Base-by-base conservation (phyloP, 2,888 invertebrate genomes). In the Eledona agricola region DNA sequence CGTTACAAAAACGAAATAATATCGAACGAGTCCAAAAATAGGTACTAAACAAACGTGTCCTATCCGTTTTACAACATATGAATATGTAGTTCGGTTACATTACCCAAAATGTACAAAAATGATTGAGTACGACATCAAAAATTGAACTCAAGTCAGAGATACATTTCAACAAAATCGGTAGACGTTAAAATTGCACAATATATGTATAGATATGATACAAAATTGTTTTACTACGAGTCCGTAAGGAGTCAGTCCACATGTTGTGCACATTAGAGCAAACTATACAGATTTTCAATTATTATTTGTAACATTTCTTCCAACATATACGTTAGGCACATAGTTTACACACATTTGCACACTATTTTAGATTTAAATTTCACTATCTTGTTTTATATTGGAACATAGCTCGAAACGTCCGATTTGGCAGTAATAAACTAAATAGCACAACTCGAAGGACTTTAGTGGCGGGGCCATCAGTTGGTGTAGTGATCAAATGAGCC, bases 401-500 rank as follows among this genome's bases (percentile, higher is more conserved):
- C 45, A 37, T 43, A 43, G 35, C 37, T 60, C 50, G 43, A 34
- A 56, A 54, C 38, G 57, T 63, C 51, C 61, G 57, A 42, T 63
- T 65, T 66, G 66, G 66, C 66, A 65, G 65, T 66, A 65, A 63
- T 49, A 60, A 62, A 66, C 65, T 60, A 56, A 55, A 54, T 40
- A 51, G 55, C 57, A 69, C 67, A 70, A 70, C 68, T 73, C 71
- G n/a, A n/a, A n/a, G n/a, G n/a, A n/a, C n/a, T 71, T 71, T 72
- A 71, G 70, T n/a, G n/a, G n/a, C 71, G 67, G 66, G 67, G 49
- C 31, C 51, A 61, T 88, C 86, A 91, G 83, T 90, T 91, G 76
- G 92, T 86, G 80, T 93, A 93, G 78, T 97, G 96, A 80, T 97
- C 96, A 79, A 97, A 98, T 12, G 96, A 96, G 66, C 96, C 95